Conservation (phyloP, 2,888 invertebrate genomes). For the Noctuana brunneofusca region DNA sequence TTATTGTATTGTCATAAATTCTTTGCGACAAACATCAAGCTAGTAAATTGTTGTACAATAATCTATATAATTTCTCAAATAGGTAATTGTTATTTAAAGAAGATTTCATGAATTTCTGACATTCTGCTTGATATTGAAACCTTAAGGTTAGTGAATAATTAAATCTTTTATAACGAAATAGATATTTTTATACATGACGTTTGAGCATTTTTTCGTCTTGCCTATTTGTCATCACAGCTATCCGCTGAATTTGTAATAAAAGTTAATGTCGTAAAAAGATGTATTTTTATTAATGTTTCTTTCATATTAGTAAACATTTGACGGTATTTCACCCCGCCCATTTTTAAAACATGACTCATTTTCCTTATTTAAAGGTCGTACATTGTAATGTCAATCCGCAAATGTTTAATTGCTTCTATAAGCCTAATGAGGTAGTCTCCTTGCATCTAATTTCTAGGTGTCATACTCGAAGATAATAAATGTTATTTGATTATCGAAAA, state of each 20-base stretch:
- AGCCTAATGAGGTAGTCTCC: neutral
- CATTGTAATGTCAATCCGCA: neutral
- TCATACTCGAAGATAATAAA: no score
- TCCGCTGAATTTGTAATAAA: neutral
- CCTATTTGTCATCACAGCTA: slow-evolving; percentile 21
- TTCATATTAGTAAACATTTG: neutral
- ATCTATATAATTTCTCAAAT: neutral
- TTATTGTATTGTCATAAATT: neutral
- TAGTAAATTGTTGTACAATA: slow-evolving; percentile 10
- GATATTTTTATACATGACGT: neutral
- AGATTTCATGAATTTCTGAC: slow-evolving; percentile 9
- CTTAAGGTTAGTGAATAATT: slow-evolving; percentile 15
- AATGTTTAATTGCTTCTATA: neutral
- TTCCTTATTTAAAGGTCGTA: slow-evolving; percentile 12
- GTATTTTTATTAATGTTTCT: neutral
- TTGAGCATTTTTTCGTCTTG: neutral
- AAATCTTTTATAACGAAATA: neutral
- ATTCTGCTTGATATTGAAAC: neutral
- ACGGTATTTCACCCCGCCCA: neutral
- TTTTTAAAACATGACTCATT: slow-evolving; percentile 22
- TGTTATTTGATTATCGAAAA: neutral
- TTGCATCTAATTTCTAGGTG: no score
- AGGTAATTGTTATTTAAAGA: slow-evolving; percentile 9
- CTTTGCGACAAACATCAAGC: slow-evolving; percentile 3
- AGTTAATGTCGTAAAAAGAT: neutral